Evolutionary conservation across 2,797 vertebrate genomes (phyloP), one percentile per base, ranked within the genome.

Genomic region (Sciurus carolinensis): DNA sequence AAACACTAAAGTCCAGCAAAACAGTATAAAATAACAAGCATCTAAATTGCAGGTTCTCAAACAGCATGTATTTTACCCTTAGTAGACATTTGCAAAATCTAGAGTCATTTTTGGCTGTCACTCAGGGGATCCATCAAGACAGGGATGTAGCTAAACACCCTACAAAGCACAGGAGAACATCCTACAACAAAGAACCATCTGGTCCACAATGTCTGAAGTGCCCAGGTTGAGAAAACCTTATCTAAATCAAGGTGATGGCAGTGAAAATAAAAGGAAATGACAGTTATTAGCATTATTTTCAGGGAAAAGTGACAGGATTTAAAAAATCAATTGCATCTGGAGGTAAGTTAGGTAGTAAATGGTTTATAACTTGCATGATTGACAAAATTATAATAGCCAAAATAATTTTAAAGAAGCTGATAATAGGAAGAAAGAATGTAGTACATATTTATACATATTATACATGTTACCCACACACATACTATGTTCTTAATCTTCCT

Each of bases 311-410:
- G 5, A 42, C 59, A 76, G 12, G 24, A 47, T 44, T 66, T 94
- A 10, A 52, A 71, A 71, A 15, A 57, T 26, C 59, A n/a, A 75
- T 59, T 36, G 11, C 24, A 9, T 80, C 22, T 84, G 52, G 52
- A 90, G 28, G 28, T 33, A 91, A 89, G n/a, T 81, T 72, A 52
- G 7, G 47, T 50, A 69, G 22, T 42, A 52, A 18, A 67, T 66
- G 30, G 17, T 79, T 93, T 95, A 24, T 73, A 89, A 67, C 13
- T 62, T 42, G 12, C 11, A 22, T 71, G 66, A 71, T 3, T 95
- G 64, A 50, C 62, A 93, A 92, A 95, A 81, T 42, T 73, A 59
- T n/a, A 89, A 76, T 17, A 93, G 59, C 33, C 75, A 91, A 92
- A 84, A 14, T 8, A 0, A 7, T 7, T 59, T 82, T 36, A 17